phyloP scores from a whole-genome alignment of 2,797 vertebrate species.

The Micrastur ruficollis region DNA sequence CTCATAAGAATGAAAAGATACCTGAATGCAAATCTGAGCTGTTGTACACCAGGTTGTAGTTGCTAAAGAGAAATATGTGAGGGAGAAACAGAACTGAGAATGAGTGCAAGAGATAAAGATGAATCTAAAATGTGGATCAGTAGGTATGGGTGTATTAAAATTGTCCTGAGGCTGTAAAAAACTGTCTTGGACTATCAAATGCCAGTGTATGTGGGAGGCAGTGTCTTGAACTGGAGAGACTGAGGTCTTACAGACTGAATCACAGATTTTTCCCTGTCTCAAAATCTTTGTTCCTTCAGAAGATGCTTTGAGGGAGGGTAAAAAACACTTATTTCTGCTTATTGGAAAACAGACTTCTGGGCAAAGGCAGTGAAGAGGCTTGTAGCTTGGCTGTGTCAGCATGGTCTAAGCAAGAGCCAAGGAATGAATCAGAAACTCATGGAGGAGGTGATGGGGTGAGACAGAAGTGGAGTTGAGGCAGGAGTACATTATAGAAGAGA shows the following conservation, averaged over 20 bases:
- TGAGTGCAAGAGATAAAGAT: neutral
- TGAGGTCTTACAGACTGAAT: neutral
- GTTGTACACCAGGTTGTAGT: neutral
- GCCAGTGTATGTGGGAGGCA: neutral
- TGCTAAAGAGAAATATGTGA: neutral
- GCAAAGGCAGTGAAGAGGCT: constrained; percentile 27
- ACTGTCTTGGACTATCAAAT: neutral
- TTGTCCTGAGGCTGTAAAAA: neutral
- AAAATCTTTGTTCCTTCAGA: neutral
- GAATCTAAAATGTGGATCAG: neutral
- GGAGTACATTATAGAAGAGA: neutral
- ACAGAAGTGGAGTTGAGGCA: neutral
- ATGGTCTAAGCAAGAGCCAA: constrained; percentile 7
- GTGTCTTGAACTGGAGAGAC: neutral
- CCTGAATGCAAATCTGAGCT: neutral
- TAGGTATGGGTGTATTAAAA: neutral
- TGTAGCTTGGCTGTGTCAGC: constrained; percentile 4
- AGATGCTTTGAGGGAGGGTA: neutral
- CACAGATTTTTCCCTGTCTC: neutral
- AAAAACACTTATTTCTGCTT: neutral
- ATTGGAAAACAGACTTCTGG: constrained; percentile 12
- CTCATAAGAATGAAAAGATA: neutral
- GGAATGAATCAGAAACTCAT: constrained; percentile 56
- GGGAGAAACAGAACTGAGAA: neutral
- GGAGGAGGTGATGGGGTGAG: constrained; percentile 55